Evolutionary conservation across 2,888 invertebrate species (phyloP), one percentile per base, ranked within the genome.

Genomic region (Hypolimnas misippus): DNA sequence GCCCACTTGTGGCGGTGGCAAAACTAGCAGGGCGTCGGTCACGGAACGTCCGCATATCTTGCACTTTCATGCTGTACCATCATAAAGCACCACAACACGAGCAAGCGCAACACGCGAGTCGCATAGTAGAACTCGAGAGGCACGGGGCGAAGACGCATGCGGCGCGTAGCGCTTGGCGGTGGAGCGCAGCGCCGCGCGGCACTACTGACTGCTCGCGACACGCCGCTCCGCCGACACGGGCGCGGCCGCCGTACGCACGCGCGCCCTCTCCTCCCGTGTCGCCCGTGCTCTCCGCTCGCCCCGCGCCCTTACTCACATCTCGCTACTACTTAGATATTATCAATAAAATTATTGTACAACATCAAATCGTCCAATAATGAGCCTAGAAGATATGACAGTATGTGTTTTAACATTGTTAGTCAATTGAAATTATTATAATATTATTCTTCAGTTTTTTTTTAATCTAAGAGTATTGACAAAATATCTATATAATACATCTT

Each of bases 341-440:
- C 91, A 91, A 91, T 91, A 91, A 89, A 89, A 88, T 88, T 87
- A 91, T 89, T 87, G 83, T 86, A 85, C 83, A 73, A 83, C 81
- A 86, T 79, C 74, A 85, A 86, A 82, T 85, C 81, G 74, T 80
- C 82, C 74, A 78, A 79, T 78, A 80, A 49, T 16, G 0, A 42
- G 17, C 16, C 42, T 17, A 17, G 7, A 42, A 35, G 4, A 17
- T 16, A 42, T 42, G 16, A 7, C 8, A 17, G n/a, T 40, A 5
- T 16, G 14, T 40, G 4, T 14, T 40, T 40, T 40, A 17, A 25
- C 25, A 25, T 2, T 25, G 25, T 38, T n/a, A 12, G 4, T 38
- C 33, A 4, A n/a, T n/a, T 38, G 2, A n/a, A 38, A 38, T 3
- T 38, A 25, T 25, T 25, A 25, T 25, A 25, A 25, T n/a, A n/a